Conservation (phyloP, 35 echinoderm and acorn worm species). For the Acanthaster planci region DNA sequence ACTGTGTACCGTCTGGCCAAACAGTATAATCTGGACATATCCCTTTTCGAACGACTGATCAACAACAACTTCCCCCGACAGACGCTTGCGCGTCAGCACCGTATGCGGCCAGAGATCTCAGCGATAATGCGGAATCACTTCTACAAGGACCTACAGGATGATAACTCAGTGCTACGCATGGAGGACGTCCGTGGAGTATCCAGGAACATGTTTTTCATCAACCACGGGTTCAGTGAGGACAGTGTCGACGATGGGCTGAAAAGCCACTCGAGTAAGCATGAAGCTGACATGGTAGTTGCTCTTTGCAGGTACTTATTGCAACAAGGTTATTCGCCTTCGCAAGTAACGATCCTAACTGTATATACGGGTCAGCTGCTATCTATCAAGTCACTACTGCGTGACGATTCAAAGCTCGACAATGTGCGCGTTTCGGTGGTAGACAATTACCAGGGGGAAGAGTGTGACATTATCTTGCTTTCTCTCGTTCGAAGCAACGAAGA, state of each 20-base stretch:
- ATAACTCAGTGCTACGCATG: constrained; percentile 23
- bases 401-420: constrained; percentile 27
- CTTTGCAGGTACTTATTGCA: constrained; percentile 62
- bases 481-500: constrained; percentile 87
- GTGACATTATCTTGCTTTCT: constrained; percentile 75
- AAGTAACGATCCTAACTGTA: constrained; percentile 71
- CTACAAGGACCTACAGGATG: constrained; percentile 53
- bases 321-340: constrained; percentile 55
- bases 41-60: constrained; percentile 72
- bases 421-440: constrained; percentile 46
- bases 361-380: constrained; percentile 50
- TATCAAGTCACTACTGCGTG: constrained; percentile 33
- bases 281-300: constrained; percentile 49
- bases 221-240: constrained; percentile 42
- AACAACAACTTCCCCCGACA: constrained; percentile 35
- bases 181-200: constrained; percentile 52
- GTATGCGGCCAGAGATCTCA: constrained; percentile 78
- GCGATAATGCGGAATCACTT: constrained; percentile 45
- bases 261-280: constrained; percentile 55
- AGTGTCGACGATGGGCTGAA: constrained; percentile 32
- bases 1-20: constrained; percentile 60
- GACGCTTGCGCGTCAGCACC: constrained; percentile 52
- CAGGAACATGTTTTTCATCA: constrained; percentile 63
- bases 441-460: constrained; percentile 76
- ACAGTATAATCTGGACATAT: constrained; percentile 61